A percentile compares a stretch with the other conserved stretches of the same genome.
Conservation (phyloP, 2,888 invertebrate species). For the Meteorus colon region DNA sequence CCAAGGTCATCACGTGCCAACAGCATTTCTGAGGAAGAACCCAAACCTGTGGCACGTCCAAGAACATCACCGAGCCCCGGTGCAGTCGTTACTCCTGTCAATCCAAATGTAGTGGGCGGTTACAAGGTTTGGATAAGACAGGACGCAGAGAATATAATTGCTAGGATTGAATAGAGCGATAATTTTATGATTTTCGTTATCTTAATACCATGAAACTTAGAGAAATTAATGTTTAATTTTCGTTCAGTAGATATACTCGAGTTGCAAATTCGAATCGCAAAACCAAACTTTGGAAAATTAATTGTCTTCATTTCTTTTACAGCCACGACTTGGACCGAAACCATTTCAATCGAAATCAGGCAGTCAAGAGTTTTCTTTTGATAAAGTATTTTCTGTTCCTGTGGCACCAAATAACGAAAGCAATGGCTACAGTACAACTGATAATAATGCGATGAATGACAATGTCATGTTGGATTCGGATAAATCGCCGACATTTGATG, state of each 20-base stretch:
- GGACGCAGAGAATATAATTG: constrained; percentile 1
- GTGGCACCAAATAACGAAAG: constrained; percentile 77
- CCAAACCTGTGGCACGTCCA: constrained; percentile 81
- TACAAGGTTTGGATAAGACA: constrained; percentile 81
- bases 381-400: constrained; percentile 88
- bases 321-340: constrained; percentile 91
- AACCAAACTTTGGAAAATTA: constrained; percentile 27
- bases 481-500: constrained; percentile 62
- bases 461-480: constrained; percentile 55
- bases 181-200: constrained; percentile 1
- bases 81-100: constrained; percentile 77
- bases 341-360: constrained; percentile 87
- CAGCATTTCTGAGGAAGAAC: constrained; percentile 82
- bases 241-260: not conserved
- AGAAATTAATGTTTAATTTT: constrained; percentile 35
- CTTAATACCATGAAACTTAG: not conserved
- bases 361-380: constrained; percentile 84
- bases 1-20: constrained; percentile 83
- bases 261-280: not conserved
- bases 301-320: constrained; percentile 59
- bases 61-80: constrained; percentile 79
- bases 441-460: constrained; percentile 58
- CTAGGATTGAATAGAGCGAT: not conserved
- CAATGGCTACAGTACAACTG: constrained; percentile 65
- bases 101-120: constrained; percentile 77